These are phyloP conservation scores for Chloroclysta siterata DNA, from an alignment of 2,888 invertebrate genomes.

Conservation along the genomic window DNA sequence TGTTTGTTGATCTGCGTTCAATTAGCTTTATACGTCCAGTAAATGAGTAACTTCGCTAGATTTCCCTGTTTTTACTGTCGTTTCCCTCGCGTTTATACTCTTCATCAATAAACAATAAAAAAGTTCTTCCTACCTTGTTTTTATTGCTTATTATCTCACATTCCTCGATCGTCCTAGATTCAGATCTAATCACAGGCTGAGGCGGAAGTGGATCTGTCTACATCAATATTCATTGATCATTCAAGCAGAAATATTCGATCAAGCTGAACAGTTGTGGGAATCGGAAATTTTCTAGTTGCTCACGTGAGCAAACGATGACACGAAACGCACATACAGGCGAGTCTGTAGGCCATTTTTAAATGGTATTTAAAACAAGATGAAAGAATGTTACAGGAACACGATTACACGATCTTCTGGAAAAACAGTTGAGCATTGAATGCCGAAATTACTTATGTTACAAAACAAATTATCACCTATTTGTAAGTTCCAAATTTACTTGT, in stretches of 20 bases:
- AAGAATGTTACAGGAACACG: no score
- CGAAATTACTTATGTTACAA: no score
- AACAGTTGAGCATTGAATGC: no score
- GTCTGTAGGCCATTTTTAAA: background rate
- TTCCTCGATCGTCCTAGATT: constrained; percentile 27
- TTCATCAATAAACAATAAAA: constrained; percentile 9
- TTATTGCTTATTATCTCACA: constrained; percentile 20
- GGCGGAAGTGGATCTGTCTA: constrained; percentile 24
- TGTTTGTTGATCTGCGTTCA: no score
- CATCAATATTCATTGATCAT: constrained; percentile 19
- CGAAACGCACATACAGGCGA: no score
- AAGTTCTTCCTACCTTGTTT: constrained; percentile 2
- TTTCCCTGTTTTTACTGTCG: constrained; percentile 2
- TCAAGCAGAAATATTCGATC: constrained; percentile 23
- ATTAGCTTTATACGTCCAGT: background rate
- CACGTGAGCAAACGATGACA: background rate
- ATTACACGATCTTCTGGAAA: no score
- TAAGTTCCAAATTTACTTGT: no score
- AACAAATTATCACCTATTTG: no score
- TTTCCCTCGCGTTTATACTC: background rate
- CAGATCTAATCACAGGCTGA: constrained; percentile 28
- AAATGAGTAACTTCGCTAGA: background rate
- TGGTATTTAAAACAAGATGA: no score
- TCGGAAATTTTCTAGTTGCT: background rate
- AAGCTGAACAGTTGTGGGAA: constrained; percentile 20